phyloP scores from a whole-genome alignment of 2,113 vertebrate genomes.

The Vicugna pacos region DNA sequence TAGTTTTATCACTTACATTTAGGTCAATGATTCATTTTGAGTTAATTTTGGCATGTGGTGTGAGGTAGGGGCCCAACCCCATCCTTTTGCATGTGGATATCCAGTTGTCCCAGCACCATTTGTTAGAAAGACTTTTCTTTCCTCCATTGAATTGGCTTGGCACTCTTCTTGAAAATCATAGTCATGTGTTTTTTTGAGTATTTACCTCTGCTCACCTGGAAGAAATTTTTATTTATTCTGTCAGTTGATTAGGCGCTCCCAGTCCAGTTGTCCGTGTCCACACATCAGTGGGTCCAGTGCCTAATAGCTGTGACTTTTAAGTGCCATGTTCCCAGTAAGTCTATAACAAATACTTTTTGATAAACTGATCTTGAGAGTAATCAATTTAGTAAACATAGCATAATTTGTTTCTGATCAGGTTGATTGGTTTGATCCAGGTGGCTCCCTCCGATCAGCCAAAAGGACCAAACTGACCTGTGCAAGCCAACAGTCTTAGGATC shows the following conservation, averaged over 20 bases:
- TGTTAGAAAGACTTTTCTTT: background rate
- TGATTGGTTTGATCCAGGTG: background rate
- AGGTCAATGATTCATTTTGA: background rate
- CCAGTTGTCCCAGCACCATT: background rate
- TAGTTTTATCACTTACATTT: background rate
- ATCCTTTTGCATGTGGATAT: background rate
- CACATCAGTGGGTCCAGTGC: background rate
- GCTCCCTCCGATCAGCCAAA: background rate
- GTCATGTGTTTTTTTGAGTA: background rate
- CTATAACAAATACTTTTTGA: background rate
- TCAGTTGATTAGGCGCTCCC: background rate
- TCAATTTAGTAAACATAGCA: background rate
- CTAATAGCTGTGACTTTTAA: background rate
- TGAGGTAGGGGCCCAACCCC: background rate
- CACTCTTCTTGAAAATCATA: background rate
- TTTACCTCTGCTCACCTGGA: background rate
- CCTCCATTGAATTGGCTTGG: background rate
- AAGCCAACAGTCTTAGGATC: background rate
- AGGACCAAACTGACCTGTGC: background rate
- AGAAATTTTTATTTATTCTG: background rate
- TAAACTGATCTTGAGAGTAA: background rate
- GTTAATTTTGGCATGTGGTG: background rate
- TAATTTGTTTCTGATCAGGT: conserved; percentile 19
- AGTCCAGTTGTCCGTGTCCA: background rate
- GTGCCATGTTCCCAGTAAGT: background rate